Evolutionary conservation across 2,888 invertebrate genomes (phyloP), one percentile per base, ranked within the genome.

Genomic region (Pilophorus perplexus): DNA sequence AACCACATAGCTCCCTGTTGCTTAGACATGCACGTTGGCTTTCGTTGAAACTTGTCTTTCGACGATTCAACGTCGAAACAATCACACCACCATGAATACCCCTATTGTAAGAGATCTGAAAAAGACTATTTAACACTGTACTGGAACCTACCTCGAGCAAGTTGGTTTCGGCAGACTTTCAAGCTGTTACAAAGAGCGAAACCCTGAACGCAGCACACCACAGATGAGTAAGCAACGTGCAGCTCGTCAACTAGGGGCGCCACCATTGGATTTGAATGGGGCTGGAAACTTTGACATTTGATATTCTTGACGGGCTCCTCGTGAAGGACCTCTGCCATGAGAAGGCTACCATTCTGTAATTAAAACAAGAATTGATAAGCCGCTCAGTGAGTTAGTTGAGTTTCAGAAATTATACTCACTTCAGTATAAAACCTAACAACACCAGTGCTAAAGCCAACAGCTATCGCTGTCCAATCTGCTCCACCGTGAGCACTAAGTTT

Each of bases 381-480:
- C 44, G 44, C 5, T 5, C 44, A 44, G n/a, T 10, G 18, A 44
- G 44, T 8, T 5, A 10, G 6, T 44, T 10, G 14, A 33, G 6
- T 33, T 6, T 33, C 33, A 33, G 33, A 6, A 33, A 33, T 33
- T 3, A 18, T 10, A 37, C n/a, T 18, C 75, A 81, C 81, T 76
- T 96, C 94, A 1, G 93, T 92, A 75, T 92, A 95, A 78, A 95
- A 93, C 69, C 88, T 82, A 10, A 96, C 82, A 79, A 82, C 84
- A 16, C 97, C 97, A 71, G 90, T 88, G 72, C 84, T 85, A 74
- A 90, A 89, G 12, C 96, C 97, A 66, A 93, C 83, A 68, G 88
- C 84, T 68, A 96, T 83, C 75, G 93, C 94, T 12, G 93, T 94
- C 96, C 96, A 97, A 76, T 97, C 96, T 10, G 70, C 67, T 4